Conservation (phyloP, 2,888 invertebrate genomes). For the Scelioninae gen. 2 region DNA sequence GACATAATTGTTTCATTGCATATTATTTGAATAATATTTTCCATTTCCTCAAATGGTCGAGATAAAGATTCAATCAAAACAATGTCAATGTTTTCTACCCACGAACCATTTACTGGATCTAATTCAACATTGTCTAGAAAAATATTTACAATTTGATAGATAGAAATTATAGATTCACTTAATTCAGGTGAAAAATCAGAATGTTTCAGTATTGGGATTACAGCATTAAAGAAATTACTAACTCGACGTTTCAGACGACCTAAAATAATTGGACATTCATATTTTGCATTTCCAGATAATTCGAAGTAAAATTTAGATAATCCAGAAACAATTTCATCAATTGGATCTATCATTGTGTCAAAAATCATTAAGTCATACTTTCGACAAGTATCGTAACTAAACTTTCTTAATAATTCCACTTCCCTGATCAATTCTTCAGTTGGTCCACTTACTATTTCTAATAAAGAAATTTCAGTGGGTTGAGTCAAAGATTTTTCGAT, state of each 20-base stretch:
- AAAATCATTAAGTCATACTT: slow-evolving; percentile 70
- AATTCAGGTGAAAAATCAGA: slow-evolving; percentile 33
- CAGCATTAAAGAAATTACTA: slow-evolving; percentile 59
- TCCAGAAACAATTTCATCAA: slow-evolving; percentile 74
- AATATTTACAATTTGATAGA: slow-evolving; percentile 60
- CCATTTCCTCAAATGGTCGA: slow-evolving; percentile 68
- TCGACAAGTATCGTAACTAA: slow-evolving; percentile 60
- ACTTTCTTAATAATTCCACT: slow-evolving; percentile 68
- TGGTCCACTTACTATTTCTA: slow-evolving; percentile 71
- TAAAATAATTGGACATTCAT: slow-evolving; percentile 68
- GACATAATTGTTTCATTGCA: slow-evolving; percentile 34
- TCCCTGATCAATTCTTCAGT: slow-evolving; percentile 72
- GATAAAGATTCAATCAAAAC: slow-evolving; percentile 71
- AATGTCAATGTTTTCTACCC: slow-evolving; percentile 70
- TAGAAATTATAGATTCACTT: slow-evolving; percentile 52
- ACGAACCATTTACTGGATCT: slow-evolving; percentile 65
- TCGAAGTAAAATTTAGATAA: slow-evolving; percentile 69
- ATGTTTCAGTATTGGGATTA: slow-evolving; percentile 18
- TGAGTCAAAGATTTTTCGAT: slow-evolving; percentile 68
- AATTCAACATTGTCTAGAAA: slow-evolving; percentile 63
- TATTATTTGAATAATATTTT: slow-evolving; percentile 47
- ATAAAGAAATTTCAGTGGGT: slow-evolving; percentile 67
- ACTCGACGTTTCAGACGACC: slow-evolving; percentile 68
- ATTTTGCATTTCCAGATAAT: slow-evolving; percentile 64
- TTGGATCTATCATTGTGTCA: slow-evolving; percentile 75